These are phyloP conservation scores for Arizona elegans DNA, from an alignment of 2,113 vertebrate genomes.

Conservation along the genomic window DNA sequence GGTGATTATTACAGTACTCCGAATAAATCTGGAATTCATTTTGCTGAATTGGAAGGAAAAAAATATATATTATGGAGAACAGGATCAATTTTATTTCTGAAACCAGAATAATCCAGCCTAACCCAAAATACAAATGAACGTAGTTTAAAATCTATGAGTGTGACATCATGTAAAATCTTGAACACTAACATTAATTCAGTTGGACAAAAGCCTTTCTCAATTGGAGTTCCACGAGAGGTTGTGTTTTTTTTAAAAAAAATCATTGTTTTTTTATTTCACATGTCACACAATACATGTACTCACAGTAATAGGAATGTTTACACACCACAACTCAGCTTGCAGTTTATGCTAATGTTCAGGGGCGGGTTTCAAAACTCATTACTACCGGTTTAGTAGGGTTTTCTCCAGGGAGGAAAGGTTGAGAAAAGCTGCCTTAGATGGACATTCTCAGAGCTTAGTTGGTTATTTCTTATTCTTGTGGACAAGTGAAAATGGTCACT, in stretches of 20 bases:
- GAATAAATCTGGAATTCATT: constrained; percentile 98
- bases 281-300: not conserved
- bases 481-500: not conserved
- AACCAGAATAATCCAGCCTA: not conserved
- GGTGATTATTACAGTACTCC: constrained; percentile 97
- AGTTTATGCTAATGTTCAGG: not conserved
- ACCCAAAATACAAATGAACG: not conserved
- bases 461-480: not conserved
- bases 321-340: not conserved
- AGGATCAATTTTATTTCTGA: not conserved
- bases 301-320: not conserved
- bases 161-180: not conserved
- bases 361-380: too few relatives aligned
- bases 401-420: not conserved
- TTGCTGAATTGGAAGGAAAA: constrained; percentile 73
- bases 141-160: not conserved
- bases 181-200: not conserved
- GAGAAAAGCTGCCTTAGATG: not conserved
- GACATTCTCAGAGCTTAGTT: not conserved
- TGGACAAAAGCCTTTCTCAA: not conserved
- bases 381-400: not conserved
- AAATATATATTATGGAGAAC: not conserved
- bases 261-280: not conserved
- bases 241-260: not conserved
- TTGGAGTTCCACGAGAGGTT: not conserved